Conservation (phyloP, 2,888 invertebrate genomes). For the Lasioglossum calceatum region DNA sequence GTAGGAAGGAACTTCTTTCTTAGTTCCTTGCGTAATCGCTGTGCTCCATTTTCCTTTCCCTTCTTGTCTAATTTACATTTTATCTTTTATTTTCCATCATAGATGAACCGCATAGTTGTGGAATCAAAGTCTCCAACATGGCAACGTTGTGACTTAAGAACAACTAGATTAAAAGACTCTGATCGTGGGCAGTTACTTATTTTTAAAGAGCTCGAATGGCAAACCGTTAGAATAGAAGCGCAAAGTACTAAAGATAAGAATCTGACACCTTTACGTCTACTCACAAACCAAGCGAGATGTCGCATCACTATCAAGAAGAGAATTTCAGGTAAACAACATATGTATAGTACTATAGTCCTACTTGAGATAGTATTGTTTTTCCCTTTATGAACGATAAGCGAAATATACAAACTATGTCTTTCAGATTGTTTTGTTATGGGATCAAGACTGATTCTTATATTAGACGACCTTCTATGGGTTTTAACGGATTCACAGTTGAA, state of each 20-base stretch:
- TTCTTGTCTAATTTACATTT: neutral
- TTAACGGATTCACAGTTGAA: conserved; percentile 97
- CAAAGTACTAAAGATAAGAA: conserved; percentile 91
- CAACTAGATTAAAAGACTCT: conserved; percentile 96
- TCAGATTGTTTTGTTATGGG: conserved; percentile 97
- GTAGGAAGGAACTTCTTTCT: neutral
- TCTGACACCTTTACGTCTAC: conserved; percentile 94
- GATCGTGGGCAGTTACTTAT: conserved; percentile 95
- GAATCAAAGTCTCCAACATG: conserved; percentile 98
- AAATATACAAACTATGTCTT: conserved; percentile 24
- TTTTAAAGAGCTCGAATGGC: conserved; percentile 99
- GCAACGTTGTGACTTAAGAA: conserved; percentile 93
- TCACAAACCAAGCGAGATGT: conserved; percentile 97
- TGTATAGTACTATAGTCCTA: neutral
- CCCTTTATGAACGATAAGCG: neutral
- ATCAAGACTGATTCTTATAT: conserved; percentile 94
- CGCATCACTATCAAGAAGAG: conserved; percentile 98
- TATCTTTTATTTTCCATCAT: conserved; percentile 23
- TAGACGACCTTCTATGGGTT: conserved; percentile 99
- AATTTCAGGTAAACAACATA: conserved; percentile 88
- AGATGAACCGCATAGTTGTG: conserved; percentile 93
- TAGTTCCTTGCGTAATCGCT: neutral
- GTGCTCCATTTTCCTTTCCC: neutral
- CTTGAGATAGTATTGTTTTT: neutral
- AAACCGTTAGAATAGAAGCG: conserved; percentile 97